Base-by-base conservation (phyloP, 2,797 vertebrate genomes). In the Mus minutoides region DNA sequence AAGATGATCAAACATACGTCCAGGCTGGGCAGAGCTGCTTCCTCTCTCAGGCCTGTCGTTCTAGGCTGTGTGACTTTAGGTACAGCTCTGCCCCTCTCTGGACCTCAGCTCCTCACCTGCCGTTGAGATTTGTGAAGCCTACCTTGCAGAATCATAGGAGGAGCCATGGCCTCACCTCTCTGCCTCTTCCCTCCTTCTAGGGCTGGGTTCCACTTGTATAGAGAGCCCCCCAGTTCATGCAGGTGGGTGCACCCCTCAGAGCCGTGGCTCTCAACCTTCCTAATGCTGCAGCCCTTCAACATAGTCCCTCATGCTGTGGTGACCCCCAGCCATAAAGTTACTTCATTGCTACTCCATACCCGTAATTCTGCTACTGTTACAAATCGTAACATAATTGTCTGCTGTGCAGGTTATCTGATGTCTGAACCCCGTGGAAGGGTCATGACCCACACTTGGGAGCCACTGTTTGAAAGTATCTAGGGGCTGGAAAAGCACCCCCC, bases 381-480 rank as follows among this genome's bases (percentile, higher is more conserved):
- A 10, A 67, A 24, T 49, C 6, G 6, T 49, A 67, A 13, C 1
- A 6, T 34, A 49, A 14, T 34, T 49, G 34, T 85, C 60, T 49
- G 40, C 29, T 67, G n/a, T 43, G 13, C 79, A 58, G 80, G 22
- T 26, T 82, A 37, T 37, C 54, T 13, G 52, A 58, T 14, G 12
- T 11, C 58, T 40, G 40, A 83, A 16, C 37, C 56, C 37, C 2
- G 3, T 46, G 29, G 60, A 34, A 40, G 60, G 17, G 40, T 49
- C 60, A 11, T 34, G 60, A 13, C 82, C 29, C 82, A 64, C 60
- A 60, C 9, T 34, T 34, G 40, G 31, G 29, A 84, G 34, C 40
- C 40, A 7, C 5, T 64, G 82, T 31, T 0, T 46, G 64, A 21
- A 52, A 13, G n/a, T 6, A 0, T 17, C 0, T 5, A 0, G 19